Conservation (phyloP, 2,797 vertebrate genomes). For the Tragopan temminckii region DNA sequence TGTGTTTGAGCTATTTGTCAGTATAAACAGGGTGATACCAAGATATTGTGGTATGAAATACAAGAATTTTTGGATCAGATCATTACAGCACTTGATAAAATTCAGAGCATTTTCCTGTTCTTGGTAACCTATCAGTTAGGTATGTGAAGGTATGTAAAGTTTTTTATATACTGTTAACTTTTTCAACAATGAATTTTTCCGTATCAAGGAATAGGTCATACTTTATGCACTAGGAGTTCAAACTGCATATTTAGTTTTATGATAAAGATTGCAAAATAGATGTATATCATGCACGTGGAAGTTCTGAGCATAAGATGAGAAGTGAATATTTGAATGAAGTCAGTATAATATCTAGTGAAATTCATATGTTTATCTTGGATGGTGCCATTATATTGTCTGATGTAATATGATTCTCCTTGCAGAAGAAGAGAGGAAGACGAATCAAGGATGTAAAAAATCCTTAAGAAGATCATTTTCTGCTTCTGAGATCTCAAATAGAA, state of each 20-base stretch:
- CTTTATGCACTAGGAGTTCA: background rate
- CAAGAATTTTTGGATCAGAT: background rate
- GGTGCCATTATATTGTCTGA: conserved; percentile 11
- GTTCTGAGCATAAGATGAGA: background rate
- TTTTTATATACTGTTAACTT: background rate
- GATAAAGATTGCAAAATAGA: background rate
- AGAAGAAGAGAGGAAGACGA: conserved; percentile 43
- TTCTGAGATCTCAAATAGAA: conserved; percentile 8
- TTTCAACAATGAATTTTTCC: background rate
- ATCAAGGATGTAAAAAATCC: conserved; percentile 13
- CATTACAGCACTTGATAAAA: background rate
- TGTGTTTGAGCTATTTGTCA: accelerated
- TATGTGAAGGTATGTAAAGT: background rate
- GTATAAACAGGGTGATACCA: background rate
- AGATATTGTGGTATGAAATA: background rate
- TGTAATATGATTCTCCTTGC: conserved; percentile 46
- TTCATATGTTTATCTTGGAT: background rate
- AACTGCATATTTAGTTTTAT: background rate
- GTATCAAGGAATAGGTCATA: background rate
- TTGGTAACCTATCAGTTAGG: background rate
- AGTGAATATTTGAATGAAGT: background rate
- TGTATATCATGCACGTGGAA: background rate
- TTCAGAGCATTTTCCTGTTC: background rate
- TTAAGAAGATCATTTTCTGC: conserved; percentile 10
- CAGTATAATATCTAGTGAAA: background rate